Conservation (phyloP, 2,113 vertebrate species). For the Mobula hypostoma region DNA sequence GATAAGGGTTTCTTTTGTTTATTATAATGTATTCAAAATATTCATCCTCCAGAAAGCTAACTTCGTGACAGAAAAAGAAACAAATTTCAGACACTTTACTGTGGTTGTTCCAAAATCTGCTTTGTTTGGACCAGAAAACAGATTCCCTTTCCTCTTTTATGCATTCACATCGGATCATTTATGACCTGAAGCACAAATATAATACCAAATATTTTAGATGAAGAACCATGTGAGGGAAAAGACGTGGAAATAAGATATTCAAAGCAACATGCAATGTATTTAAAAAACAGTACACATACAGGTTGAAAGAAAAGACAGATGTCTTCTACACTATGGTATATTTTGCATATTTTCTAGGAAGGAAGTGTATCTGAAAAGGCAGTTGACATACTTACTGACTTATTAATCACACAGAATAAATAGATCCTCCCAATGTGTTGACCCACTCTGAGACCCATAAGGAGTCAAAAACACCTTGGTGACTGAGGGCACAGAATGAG, state of each 20-base stretch:
- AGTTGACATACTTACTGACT: not conserved
- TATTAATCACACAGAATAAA: not conserved
- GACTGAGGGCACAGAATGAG: not conserved
- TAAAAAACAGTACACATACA: not conserved
- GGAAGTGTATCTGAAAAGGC: not conserved
- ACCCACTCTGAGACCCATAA: not conserved
- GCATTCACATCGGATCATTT: not conserved
- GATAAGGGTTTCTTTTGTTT: not conserved
- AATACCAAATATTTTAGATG: not conserved
- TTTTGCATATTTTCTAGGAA: not conserved
- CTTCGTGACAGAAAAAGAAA: not conserved
- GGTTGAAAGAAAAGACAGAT: not conserved
- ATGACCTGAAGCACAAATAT: not conserved
- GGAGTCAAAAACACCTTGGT: not conserved
- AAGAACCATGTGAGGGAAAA: not conserved
- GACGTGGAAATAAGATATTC: not conserved
- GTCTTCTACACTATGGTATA: not conserved
- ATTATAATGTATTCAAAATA: not conserved
- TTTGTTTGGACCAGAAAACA: not conserved
- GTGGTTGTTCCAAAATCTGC: not conserved
- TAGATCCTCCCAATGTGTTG: not conserved
- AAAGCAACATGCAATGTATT: not conserved
- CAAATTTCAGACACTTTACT: not conserved
- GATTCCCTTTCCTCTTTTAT: not conserved
- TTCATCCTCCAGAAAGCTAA: not conserved